Evolutionary conservation across 2,113 vertebrate genomes (phyloP).

Genomic region (Daubentonia madagascariensis): DNA sequence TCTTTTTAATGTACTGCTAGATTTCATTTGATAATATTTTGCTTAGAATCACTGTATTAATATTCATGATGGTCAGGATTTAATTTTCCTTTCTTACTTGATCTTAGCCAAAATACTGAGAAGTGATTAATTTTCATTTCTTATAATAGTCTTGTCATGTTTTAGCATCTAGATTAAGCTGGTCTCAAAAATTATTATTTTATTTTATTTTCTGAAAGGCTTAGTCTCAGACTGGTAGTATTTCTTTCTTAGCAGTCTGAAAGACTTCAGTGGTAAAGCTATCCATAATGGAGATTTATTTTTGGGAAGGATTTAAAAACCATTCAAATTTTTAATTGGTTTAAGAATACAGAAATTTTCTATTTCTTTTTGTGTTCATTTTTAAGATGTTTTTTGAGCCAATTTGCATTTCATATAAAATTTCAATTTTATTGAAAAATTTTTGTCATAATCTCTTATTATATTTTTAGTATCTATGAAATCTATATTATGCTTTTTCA

Average conservation of each 20-base stretch:
- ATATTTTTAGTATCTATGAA: background rate
- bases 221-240: background rate
- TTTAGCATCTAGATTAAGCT: background rate
- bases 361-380: background rate
- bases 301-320: background rate
- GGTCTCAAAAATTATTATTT: background rate
- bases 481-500: background rate
- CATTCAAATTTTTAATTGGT: background rate
- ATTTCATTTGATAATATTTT: conserved; percentile 10
- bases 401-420: conserved; percentile 6
- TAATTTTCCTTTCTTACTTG: background rate
- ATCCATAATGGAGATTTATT: background rate
- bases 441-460: background rate
- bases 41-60: background rate
- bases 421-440: background rate
- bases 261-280: background rate
- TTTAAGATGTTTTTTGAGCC: background rate
- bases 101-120: background rate
- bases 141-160: background rate
- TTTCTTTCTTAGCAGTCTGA: background rate
- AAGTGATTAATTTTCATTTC: background rate
- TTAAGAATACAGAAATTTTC: background rate
- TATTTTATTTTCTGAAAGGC: background rate
- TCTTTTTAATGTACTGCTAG: background rate
- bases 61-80: background rate